Evolutionary conservation across 2,113 vertebrate genomes (phyloP).

Genomic region (Mustelus asterias): DNA sequence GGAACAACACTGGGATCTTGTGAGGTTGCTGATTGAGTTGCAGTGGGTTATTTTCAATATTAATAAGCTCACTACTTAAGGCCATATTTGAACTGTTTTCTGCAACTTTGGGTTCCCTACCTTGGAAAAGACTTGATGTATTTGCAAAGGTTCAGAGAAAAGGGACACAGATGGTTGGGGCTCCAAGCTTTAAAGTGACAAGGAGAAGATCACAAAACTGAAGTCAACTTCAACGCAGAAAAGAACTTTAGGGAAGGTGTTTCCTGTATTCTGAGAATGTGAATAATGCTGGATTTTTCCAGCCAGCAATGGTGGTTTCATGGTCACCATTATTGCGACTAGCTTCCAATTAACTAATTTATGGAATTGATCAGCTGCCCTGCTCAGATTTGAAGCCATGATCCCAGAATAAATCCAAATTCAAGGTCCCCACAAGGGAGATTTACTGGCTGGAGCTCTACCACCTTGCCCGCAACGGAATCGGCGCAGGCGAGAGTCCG

Average conservation of each 20-base stretch:
- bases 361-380: too few species aligned
- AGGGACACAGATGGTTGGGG: background rate
- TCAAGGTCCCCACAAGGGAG: too few species aligned
- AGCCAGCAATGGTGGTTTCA: too few species aligned
- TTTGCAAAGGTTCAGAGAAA: background rate
- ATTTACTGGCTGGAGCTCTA: too few species aligned
- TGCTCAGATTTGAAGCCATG: too few species aligned
- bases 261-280: background rate
- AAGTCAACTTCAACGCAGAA: background rate
- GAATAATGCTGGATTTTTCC: too few species aligned
- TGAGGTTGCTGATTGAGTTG: background rate
- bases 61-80: background rate
- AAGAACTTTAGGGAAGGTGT: background rate
- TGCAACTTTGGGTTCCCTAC: background rate
- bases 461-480: too few species aligned
- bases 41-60: background rate
- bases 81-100: background rate
- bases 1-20: background rate
- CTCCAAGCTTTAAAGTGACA: background rate
- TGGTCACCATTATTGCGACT: too few species aligned
- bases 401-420: too few species aligned
- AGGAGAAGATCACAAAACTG: background rate
- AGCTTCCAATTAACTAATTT: too few species aligned
- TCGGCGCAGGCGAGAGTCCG: too few species aligned
- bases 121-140: background rate